Base-by-base conservation (phyloP, 37 sponge, comb jelly and placozoan genomes). In the Spongilla lacustris region DNA sequence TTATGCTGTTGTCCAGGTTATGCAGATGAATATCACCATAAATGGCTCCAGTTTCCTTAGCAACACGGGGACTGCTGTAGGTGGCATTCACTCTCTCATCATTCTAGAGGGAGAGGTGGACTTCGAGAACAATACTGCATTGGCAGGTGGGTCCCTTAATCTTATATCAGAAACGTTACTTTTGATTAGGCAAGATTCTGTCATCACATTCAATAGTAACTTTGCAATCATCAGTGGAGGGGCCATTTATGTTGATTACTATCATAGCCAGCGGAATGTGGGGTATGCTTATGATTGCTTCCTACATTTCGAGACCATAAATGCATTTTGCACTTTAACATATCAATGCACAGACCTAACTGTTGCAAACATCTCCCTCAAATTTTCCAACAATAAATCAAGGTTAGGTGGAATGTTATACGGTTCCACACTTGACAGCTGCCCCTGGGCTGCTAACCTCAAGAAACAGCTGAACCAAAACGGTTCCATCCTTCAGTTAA, bases 351-450 rank as follows among this genome's bases (percentile, higher is more conserved):
- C 46, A 0, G 72, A 83, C 71, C 29, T 90, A 17, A 77, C 71
- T 5, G 25, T n/a, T 33, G 48, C 77, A 5, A 83, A 79, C 27
- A 29, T 78, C 24, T 71, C 50, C 13, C 11, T 89, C 0, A 71
- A 31, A 11, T 77, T 89, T 26, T 38, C 69, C 28, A 50, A 66
- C 36, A 89, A 89, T 49, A 23, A 14, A 5, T 80, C 89, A 22
- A 74, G 68, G n/a, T 75, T 79, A 2, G 84, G 83, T 25, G 36
- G 36, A 3, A 27, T 72, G 37, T 66, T 89, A 1, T 89, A 79
- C 34, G 89, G 89, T 24, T 80, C 89, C 2, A 89, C 89, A 5
- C 80, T 89, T 8, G 84, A 89, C 21, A 74, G 75, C 28, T 89
- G 89, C 58, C 74, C 78, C 14, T 89, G 89, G 89, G 50, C 66